phyloP scores from a whole-genome alignment of 1,140 invertebrate species.

The Macrobrachium nipponense region DNA sequence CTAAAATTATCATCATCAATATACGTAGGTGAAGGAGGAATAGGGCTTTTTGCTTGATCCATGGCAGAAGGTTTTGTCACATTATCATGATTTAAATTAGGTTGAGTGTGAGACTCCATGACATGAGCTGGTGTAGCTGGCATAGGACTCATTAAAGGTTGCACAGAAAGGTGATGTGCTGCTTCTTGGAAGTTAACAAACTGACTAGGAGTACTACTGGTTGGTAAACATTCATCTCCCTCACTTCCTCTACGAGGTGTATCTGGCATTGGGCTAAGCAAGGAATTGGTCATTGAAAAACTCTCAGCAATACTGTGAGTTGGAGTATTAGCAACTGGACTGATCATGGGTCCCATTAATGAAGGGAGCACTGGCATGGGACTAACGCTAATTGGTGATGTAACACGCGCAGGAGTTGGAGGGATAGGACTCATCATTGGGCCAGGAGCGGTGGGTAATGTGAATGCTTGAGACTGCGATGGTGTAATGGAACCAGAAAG shows the following conservation, averaged over 20 bases:
- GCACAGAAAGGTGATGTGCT: slow-evolving; percentile 32
- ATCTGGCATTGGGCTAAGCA: slow-evolving; percentile 38
- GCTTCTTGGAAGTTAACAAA: slow-evolving; percentile 32
- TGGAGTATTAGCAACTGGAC: slow-evolving; percentile 43
- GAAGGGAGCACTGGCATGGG: slow-evolving; percentile 53
- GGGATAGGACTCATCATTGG: slow-evolving; percentile 57
- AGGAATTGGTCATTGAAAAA: slow-evolving; percentile 15
- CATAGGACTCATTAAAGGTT: slow-evolving; percentile 45
- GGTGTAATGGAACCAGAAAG: slow-evolving; percentile 27
- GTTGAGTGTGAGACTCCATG: slow-evolving; percentile 14
- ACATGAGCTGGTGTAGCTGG: slow-evolving; percentile 48
- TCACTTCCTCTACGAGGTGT: slow-evolving; percentile 12
- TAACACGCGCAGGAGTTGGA: slow-evolving; percentile 31
- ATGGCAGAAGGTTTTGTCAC: neutral
- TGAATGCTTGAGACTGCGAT: slow-evolving; percentile 12
- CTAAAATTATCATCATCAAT: slow-evolving; percentile 24
- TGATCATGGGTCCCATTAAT: slow-evolving; percentile 32
- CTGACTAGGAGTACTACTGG: neutral
- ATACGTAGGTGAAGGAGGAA: slow-evolving; percentile 29
- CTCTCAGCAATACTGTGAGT: slow-evolving; percentile 29
- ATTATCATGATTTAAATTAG: neutral
- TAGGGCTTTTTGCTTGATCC: slow-evolving; percentile 29
- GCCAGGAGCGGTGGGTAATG: slow-evolving; percentile 28
- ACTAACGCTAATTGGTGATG: slow-evolving; percentile 28
- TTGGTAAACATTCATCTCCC: neutral